Evolutionary conservation across 1,140 invertebrate genomes (phyloP), one percentile per base, ranked within the genome.

Genomic region (Temnothorax curvispinosus): DNA sequence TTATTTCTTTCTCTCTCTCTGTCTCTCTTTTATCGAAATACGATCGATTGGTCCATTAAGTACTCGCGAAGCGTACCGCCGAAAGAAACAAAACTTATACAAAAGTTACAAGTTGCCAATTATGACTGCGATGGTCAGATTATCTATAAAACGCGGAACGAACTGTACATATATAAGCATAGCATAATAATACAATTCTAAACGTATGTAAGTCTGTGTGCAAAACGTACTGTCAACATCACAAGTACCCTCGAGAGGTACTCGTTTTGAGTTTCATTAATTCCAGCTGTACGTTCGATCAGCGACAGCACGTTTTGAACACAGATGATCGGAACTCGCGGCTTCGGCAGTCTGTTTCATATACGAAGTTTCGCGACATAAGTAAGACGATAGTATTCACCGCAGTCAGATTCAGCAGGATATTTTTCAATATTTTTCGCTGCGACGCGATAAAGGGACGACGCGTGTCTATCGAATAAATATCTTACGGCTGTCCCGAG

Each of bases 131-230:
- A 60, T 27, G 54, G 41, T 67, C 52, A 72, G 41, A 58, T 74
- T 50, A 56, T 88, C 72, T 84, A 67, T 86, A 50, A 77, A 86
- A 56, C 11, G 64, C 67, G 76, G 58, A 89, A 89, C 58, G 56
- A 62, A 44, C 60, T 89, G 56, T 87, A 84, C 13, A 89, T 89
- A 89, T 89, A 88, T 90, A 87, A 65, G 9, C 67, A n/a, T 89
- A 87, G 58, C 54, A 54, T 27, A 62, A 65, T 27, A 62, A 89
- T 21, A 71, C 35, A 67, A 84, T 89, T 90, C 72, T 89, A 87
- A 90, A 90, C 60, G 47, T 64, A 50, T n/a, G 32, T 38, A 82
- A 56, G 9, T 80, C 47, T 84, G 41, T 75, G 67, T 27, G 32
- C 80, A 62, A 84, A 75, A 60, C n/a, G 69, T 84, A 75, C 69